A percentile compares a stretch with the other conserved stretches of the same genome.
Evolutionary conservation across 1,140 invertebrate species (phyloP).

Genomic region (Atta texana): DNA sequence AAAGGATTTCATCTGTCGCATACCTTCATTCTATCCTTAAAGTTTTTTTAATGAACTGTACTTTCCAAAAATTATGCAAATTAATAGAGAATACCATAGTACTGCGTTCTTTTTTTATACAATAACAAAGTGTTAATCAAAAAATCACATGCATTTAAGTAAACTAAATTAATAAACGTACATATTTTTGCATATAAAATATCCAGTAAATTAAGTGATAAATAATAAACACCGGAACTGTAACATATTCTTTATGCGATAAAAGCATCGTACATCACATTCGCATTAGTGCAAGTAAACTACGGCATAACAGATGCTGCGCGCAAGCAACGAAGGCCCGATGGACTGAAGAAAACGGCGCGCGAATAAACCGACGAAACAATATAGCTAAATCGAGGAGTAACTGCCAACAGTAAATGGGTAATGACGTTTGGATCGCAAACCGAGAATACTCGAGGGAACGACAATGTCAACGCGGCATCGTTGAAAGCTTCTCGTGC

Average conservation of each 20-base stretch:
- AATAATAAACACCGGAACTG: neutral
- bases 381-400: slow-evolving; percentile 68
- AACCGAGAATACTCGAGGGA: slow-evolving; percentile 62
- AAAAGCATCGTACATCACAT: neutral
- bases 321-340: slow-evolving; percentile 57
- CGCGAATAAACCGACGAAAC: slow-evolving; percentile 68
- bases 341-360: slow-evolving; percentile 72
- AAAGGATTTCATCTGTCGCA: slow-evolving; percentile 63
- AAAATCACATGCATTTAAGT: neutral
- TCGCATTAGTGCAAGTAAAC: slow-evolving; percentile 24
- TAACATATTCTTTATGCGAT: neutral
- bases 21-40: neutral
- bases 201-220: neutral
- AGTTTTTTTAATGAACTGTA: slow-evolving; percentile 24
- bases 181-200: neutral
- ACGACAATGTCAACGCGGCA: slow-evolving; percentile 41
- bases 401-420: slow-evolving; percentile 59
- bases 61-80: neutral
- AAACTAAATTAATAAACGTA: neutral
- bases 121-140: neutral
- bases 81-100: neutral
- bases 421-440: slow-evolving; percentile 72
- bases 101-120: neutral
- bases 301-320: slow-evolving; percentile 49
- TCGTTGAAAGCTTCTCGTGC: slow-evolving; percentile 56